These are phyloP conservation scores for Solea solea DNA, from an alignment of 2,113 vertebrate species.

Conservation along the genomic window DNA sequence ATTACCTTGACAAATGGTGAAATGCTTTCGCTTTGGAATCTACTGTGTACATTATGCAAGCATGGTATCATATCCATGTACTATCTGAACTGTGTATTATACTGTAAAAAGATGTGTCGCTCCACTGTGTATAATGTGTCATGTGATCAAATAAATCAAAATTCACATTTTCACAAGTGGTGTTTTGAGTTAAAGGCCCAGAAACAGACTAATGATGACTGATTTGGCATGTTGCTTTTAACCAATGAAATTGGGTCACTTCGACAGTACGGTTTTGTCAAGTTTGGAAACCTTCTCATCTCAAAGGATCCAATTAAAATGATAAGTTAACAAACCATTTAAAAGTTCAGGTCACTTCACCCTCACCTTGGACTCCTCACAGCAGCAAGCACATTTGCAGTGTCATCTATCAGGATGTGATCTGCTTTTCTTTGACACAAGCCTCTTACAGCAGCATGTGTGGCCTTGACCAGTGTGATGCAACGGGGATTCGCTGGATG, in stretches of 20 bases:
- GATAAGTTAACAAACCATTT: too few species aligned
- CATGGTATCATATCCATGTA: slow-evolving; percentile 51
- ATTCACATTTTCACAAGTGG: slow-evolving; percentile 36
- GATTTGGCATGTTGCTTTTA: background rate
- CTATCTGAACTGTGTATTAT: slow-evolving; percentile 67
- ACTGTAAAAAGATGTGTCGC: slow-evolving; percentile 66
- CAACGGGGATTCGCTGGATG: slow-evolving; percentile 55
- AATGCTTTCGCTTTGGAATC: slow-evolving; percentile 44
- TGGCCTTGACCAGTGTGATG: slow-evolving; percentile 42
- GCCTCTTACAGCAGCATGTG: slow-evolving; percentile 58
- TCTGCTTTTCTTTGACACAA: slow-evolving; percentile 56
- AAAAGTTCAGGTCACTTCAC: background rate
- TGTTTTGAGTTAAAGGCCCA: slow-evolving; percentile 8
- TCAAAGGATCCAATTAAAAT: too few species aligned
- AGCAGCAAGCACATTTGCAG: slow-evolving; percentile 35
- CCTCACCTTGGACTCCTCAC: background rate
- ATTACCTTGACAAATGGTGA: slow-evolving; percentile 15
- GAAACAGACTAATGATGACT: background rate
- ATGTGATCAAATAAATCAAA: slow-evolving; percentile 58
- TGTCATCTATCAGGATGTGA: slow-evolving; percentile 48
- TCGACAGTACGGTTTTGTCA: too few species aligned
- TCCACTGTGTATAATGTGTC: slow-evolving; percentile 60
- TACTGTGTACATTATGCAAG: slow-evolving; percentile 26
- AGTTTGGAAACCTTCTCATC: too few species aligned
- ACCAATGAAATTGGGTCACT: background rate